A percentile compares a stretch with the other conserved stretches of the same genome.
Conservation (phyloP, 2,797 vertebrate genomes). For the Coreius guichenoti region DNA sequence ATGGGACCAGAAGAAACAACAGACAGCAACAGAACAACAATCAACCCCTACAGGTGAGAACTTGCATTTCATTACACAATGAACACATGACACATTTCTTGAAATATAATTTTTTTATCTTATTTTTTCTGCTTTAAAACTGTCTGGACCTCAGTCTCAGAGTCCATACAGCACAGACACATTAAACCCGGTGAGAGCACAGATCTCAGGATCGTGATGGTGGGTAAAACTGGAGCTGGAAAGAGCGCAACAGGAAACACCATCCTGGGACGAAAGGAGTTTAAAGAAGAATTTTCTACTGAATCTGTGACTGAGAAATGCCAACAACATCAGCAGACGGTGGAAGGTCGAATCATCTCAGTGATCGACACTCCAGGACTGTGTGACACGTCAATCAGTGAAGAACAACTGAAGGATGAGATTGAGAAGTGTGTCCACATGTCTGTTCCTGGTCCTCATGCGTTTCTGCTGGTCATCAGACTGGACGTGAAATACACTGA, state of each 20-base stretch:
- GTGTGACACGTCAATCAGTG: slow-evolving; percentile 63
- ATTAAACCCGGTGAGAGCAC: neutral
- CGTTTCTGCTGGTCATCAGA: slow-evolving; percentile 68
- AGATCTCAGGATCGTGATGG: slow-evolving; percentile 23
- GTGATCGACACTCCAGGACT: slow-evolving; percentile 21
- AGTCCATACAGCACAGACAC: no score
- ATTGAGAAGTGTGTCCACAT: neutral
- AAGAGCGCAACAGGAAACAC: slow-evolving; percentile 48
- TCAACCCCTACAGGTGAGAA: no score
- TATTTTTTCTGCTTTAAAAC: no score
- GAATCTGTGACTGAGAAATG: neutral
- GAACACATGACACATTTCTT: no score
- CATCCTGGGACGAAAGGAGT: neutral
- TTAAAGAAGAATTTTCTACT: neutral
- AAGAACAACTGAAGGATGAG: slow-evolving; percentile 47
- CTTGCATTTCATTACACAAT: no score
- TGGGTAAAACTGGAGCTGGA: slow-evolving; percentile 40
- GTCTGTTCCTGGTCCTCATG: slow-evolving; percentile 64
- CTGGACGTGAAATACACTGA: neutral
- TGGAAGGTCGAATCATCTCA: neutral
- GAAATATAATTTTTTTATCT: no score
- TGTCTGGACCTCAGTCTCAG: no score
- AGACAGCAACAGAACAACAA: no score
- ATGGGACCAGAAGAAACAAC: no score
- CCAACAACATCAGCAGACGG: neutral